phyloP scores from a whole-genome alignment of 2,113 vertebrate species.

The Cyphomyrus plagiostoma region DNA sequence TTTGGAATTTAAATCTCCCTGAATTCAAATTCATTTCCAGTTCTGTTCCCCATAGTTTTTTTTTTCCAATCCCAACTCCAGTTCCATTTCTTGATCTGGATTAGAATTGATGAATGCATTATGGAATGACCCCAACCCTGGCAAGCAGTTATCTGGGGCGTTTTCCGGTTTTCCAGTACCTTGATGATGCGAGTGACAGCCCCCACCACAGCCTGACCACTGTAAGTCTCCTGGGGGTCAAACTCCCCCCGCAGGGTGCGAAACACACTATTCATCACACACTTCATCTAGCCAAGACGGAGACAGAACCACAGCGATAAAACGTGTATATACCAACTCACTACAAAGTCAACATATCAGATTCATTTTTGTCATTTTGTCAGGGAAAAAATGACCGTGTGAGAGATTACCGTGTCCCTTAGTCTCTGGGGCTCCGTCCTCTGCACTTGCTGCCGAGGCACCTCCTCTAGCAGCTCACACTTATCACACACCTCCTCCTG shows the following conservation, averaged over 20 bases:
- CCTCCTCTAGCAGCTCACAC: constrained; percentile 6
- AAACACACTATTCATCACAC: constrained; percentile 91
- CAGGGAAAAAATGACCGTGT: background rate
- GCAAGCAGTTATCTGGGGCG: too few relatives aligned
- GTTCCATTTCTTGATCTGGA: too few relatives aligned
- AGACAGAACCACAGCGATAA: background rate
- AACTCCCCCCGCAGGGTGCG: constrained; percentile 81
- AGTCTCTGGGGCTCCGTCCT: constrained; percentile 59
- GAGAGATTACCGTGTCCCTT: constrained; percentile 57
- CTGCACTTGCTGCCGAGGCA: constrained; percentile 44
- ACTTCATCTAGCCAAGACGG: constrained; percentile 72
- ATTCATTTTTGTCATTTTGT: background rate
- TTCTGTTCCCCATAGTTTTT: too few relatives aligned
- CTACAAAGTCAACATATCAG: background rate
- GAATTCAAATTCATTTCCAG: too few relatives aligned
- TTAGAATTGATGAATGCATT: too few relatives aligned
- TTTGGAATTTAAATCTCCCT: too few relatives aligned
- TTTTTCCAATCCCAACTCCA: too few relatives aligned
- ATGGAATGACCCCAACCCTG: too few relatives aligned
- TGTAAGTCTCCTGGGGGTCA: constrained; percentile 74
- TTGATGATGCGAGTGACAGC: constrained; percentile 83
- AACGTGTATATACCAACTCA: background rate
- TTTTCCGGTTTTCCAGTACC: constrained; percentile 51
- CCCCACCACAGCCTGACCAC: constrained; percentile 69
- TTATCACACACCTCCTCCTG: constrained; percentile 71